Evolutionary conservation across 2,797 vertebrate genomes (phyloP), one percentile per base, ranked within the genome.

Genomic region (Erpetoichthys calabaricus): DNA sequence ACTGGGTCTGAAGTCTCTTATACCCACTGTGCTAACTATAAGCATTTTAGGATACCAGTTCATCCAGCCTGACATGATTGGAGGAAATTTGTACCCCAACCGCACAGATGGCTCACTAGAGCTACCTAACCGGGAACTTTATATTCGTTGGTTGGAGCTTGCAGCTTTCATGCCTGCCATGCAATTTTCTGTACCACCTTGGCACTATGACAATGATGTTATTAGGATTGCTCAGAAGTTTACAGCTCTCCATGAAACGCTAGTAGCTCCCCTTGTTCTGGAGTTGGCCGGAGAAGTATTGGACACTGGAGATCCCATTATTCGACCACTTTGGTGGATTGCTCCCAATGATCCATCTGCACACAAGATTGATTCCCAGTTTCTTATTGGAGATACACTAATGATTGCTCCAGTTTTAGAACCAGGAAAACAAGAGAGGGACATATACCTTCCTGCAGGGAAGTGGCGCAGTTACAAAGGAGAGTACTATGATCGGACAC

Each of bases 311-410:
- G 91, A 96, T 71, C 92, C 94, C 64, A 94, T 99, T 64, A 91
- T 98, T 68, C 85, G 94, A 5, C 95, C 94, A n/a, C 78, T 98
- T 59, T 99, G 95, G 95, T 99, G 95, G 95, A 93, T 96, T 54
- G 92, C 94, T 0, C 91, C 90, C 0, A 80, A 80, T 0, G 93
- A 98, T 0, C 86, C 92, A 65, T 83, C 83, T 0, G 86, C 93
- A 1, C 93, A 97, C 67, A 88, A 87, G 59, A 85, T 93, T 0
- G 93, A 97, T 74, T 97, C 94, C 0, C 94, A 98, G 82, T 99
- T 99, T 67, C 84, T 99, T 60, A 95, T 99, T 0, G 94, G 95
- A 44, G 91, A 99, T 64, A 91, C 93, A 44, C 84, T 99, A 59
- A 91, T 98, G 77, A 93, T 97, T 63, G 95, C 94, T 0, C 95